Conservation (phyloP, 30 jellyfish, hydroid and myxozoan species). For the Chrysaora quinquecirrha region DNA sequence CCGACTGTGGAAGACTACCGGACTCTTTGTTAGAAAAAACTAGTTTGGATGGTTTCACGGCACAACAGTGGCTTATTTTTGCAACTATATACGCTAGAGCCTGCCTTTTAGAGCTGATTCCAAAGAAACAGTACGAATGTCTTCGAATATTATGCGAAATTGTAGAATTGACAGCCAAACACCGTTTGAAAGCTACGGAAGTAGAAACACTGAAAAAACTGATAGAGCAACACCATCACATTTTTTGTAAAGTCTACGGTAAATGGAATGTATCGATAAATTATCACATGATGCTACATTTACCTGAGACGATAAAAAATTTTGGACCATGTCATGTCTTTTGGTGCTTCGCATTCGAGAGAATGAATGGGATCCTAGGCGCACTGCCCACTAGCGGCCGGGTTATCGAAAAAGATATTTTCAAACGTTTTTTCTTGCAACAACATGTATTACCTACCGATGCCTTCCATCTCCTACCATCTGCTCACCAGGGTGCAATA, state of each 20-base stretch:
- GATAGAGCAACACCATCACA: background rate
- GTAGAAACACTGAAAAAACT: background rate
- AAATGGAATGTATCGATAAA: no score
- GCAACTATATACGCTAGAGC: background rate
- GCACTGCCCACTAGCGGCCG: background rate
- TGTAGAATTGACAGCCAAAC: no score
- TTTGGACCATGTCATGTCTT: no score
- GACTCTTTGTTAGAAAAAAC: background rate
- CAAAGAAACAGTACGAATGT: no score
- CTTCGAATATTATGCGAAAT: no score
- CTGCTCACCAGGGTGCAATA: no score
- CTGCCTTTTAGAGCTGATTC: background rate
- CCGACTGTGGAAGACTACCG: background rate
- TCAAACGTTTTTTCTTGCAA: background rate
- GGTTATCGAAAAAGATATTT: background rate
- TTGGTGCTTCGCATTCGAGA: no score
- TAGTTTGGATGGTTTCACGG: slow-evolving; percentile 3
- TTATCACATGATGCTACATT: background rate
- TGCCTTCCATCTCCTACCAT: background rate
- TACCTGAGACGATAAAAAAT: background rate
- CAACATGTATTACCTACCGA: background rate
- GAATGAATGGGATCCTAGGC: background rate
- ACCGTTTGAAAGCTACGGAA: no score
- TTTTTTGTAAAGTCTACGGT: no score
- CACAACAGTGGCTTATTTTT: background rate